phyloP scores from a whole-genome alignment of 92 coral and sea anemone genomes.

The Porites lobata region DNA sequence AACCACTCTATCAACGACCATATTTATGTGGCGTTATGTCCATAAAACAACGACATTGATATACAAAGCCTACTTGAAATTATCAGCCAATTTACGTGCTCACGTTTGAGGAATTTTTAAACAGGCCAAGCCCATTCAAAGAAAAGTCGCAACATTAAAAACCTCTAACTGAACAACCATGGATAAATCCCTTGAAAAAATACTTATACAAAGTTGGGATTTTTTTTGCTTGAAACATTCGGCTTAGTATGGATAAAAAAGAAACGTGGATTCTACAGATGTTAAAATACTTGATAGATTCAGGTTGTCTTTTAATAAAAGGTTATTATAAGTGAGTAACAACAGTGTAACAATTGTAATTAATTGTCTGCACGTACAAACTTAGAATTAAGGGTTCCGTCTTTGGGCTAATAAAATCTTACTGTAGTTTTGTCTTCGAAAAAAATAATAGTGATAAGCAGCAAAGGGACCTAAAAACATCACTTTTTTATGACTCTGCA shows the following conservation, averaged over 20 bases:
- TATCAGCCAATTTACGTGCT: background rate
- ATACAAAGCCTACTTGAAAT: background rate
- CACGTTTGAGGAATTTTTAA: background rate
- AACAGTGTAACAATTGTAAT: too few relatives aligned
- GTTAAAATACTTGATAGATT: background rate
- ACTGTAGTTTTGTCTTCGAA: too few relatives aligned
- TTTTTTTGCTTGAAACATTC: background rate
- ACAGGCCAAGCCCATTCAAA: background rate
- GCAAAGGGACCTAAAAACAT: too few relatives aligned
- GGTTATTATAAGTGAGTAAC: too few relatives aligned
- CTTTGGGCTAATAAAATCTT: too few relatives aligned
- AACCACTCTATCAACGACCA: background rate
- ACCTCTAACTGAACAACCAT: background rate
- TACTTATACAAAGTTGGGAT: background rate
- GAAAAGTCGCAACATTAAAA: background rate
- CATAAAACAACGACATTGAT: background rate
- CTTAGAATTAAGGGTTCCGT: too few relatives aligned
- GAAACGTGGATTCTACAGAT: background rate
- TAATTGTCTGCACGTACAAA: too few relatives aligned
- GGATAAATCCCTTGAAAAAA: too few relatives aligned
- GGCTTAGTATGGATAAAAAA: too few relatives aligned
- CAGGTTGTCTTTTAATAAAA: too few relatives aligned
- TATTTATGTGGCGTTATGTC: constrained; percentile 2
- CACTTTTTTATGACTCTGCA: too few relatives aligned
- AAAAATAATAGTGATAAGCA: too few relatives aligned